phyloP scores from a whole-genome alignment of 2,888 invertebrate genomes.

The Leucophora obtusa region DNA sequence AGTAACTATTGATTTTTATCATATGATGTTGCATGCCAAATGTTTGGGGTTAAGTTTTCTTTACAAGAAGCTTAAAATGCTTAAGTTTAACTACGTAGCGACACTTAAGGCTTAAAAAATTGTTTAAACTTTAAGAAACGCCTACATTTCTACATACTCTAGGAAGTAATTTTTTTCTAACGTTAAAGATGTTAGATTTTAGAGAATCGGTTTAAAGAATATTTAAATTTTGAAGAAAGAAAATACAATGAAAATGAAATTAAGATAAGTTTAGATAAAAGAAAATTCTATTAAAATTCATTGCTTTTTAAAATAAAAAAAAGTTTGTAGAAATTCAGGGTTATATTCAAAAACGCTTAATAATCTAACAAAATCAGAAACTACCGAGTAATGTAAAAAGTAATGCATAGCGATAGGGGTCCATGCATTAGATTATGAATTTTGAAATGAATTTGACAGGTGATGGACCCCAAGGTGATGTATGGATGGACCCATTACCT shows the following conservation, averaged over 20 bases:
- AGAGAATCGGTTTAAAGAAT: conserved; percentile 8
- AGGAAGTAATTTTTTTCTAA: conserved; percentile 19
- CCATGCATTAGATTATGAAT: too few species aligned
- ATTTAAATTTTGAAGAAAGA: conserved; percentile 29
- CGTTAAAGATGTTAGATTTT: conserved; percentile 47
- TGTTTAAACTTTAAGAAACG: conserved; percentile 33
- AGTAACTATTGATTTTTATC: conserved; percentile 59
- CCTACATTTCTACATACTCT: conserved; percentile 32
- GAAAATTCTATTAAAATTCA: not conserved
- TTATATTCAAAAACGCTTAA: too few species aligned
- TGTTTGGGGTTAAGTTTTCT: not conserved
- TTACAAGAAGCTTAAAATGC: not conserved
- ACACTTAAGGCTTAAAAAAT: conserved; percentile 41
- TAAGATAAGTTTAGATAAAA: conserved; percentile 27
- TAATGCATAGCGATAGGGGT: too few species aligned
- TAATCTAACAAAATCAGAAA: too few species aligned
- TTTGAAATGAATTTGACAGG: too few species aligned
- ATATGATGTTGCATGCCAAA: conserved; percentile 59
- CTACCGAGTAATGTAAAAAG: too few species aligned
- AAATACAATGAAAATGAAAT: conserved; percentile 42
- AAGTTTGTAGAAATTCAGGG: too few species aligned
- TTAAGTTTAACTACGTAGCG: conserved; percentile 15
- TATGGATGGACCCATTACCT: too few species aligned
- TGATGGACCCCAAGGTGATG: too few species aligned
- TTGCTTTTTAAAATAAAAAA: not conserved